phyloP scores from a whole-genome alignment of 2,797 vertebrate species.

The Lacerta agilis region DNA sequence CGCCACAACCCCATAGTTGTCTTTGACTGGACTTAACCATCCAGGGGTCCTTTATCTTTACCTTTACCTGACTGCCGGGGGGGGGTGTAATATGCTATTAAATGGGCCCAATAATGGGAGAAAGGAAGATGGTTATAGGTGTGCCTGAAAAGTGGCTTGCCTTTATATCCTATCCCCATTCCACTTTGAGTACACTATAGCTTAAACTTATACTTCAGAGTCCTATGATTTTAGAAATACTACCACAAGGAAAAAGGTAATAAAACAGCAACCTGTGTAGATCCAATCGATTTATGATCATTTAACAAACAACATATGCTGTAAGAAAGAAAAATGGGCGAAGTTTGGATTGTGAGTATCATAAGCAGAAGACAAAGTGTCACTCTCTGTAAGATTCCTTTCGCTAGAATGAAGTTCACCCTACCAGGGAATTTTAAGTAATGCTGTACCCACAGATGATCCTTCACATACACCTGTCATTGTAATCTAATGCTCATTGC shows the following conservation, averaged over 20 bases:
- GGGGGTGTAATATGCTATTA: background rate
- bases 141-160: background rate
- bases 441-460: constrained; percentile 48
- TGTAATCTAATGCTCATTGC: constrained; percentile 45
- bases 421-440: constrained; percentile 47
- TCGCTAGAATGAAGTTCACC: constrained; percentile 34
- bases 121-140: background rate
- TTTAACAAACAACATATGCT: background rate
- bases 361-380: constrained; percentile 5
- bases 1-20: too few species aligned
- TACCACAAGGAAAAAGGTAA: background rate
- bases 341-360: constrained; percentile 36
- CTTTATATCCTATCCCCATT: background rate
- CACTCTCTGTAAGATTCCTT: background rate
- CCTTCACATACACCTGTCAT: constrained; percentile 38
- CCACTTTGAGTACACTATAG: background rate
- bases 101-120: background rate
- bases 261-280: constrained; percentile 37
- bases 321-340: background rate
- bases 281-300: constrained; percentile 25
- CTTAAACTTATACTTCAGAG: constrained; percentile 25
- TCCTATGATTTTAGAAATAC: constrained; percentile 38
- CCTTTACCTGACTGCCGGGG: background rate
- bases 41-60: background rate
- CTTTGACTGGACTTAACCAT: background rate